Conservation (phyloP, 2,113 vertebrate genomes). For the Struthidea cinerea region DNA sequence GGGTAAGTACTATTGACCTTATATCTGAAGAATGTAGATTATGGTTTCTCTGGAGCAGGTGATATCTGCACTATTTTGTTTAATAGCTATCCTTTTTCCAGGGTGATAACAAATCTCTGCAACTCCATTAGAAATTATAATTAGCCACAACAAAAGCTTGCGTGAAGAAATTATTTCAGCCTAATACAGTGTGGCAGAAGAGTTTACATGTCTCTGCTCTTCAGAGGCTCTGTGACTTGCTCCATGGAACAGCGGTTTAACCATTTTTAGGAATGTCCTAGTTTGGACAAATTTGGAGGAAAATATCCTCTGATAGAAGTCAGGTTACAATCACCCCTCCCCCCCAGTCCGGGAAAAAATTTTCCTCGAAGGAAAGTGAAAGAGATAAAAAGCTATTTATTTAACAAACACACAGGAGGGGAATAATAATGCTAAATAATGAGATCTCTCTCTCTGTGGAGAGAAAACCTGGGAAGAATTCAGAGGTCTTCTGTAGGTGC, state of each 20-base stretch:
- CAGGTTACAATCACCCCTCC: too few species aligned
- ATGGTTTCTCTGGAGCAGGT: not conserved
- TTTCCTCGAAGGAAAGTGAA: too few species aligned
- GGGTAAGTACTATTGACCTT: not conserved
- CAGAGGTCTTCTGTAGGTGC: too few species aligned
- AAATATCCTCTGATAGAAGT: too few species aligned
- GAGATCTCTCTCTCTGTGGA: too few species aligned
- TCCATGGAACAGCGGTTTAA: not conserved
- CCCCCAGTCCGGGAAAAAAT: too few species aligned
- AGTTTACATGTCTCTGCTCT: not conserved
- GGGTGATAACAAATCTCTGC: not conserved
- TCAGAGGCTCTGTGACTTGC: not conserved
- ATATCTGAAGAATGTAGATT: not conserved
- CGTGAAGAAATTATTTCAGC: not conserved
- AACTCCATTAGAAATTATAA: not conserved
- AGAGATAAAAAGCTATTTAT: too few species aligned
- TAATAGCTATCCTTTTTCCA: not conserved
- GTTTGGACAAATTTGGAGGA: too few species aligned
- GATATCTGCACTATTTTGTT: not conserved
- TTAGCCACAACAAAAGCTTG: not conserved
- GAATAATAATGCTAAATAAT: too few species aligned
- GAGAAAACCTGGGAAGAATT: too few species aligned
- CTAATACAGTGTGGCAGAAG: not conserved
- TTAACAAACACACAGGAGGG: too few species aligned
- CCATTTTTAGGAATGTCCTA: not conserved